Conservation (phyloP, 2,113 vertebrate genomes). For the Polyodon spathula region DNA sequence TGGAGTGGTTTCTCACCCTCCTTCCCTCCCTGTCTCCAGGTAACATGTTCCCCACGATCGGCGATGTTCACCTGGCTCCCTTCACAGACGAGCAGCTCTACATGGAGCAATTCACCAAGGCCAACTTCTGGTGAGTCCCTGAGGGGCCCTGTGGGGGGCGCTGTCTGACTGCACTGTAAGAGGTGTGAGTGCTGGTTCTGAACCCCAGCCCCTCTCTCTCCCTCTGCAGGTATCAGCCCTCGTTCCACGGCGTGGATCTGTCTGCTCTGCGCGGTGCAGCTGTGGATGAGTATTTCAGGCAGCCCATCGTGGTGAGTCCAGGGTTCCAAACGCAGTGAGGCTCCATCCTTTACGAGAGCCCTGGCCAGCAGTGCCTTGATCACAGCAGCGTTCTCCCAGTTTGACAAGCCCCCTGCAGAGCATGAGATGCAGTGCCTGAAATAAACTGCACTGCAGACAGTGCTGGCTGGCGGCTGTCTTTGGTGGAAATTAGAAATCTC, state of each 20-base stretch:
- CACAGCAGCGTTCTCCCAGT: no score
- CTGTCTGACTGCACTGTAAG: not conserved
- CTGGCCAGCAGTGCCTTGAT: no score
- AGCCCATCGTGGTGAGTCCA: conserved; percentile 80
- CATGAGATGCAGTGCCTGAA: no score
- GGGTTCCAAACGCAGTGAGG: not conserved
- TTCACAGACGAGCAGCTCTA: conserved; percentile 96
- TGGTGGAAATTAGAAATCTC: no score
- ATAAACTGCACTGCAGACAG: no score
- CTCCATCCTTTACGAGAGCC: no score
- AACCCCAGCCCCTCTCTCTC: not conserved
- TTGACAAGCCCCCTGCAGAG: no score
- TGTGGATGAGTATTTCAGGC: conserved; percentile 89
- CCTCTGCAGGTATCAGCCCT: conserved; percentile 80
- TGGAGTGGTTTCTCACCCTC: not conserved
- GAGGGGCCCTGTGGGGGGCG: not conserved
- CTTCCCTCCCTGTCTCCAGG: conserved; percentile 46
- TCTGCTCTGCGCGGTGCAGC: conserved; percentile 83
- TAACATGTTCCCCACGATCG: conserved; percentile 94
- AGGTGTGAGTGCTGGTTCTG: not conserved
- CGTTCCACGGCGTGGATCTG: conserved; percentile 89
- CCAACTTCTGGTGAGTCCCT: conserved; percentile 91
- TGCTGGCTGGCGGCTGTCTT: no score
- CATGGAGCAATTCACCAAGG: conserved; percentile 98
- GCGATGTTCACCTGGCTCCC: conserved; percentile 87